Percentiles rank a stretch among this genome's conserved stretches.
These are phyloP conservation scores for Trachelus stipa DNA, from an alignment of 2,888 invertebrate genomes.

Conservation along the genomic window DNA sequence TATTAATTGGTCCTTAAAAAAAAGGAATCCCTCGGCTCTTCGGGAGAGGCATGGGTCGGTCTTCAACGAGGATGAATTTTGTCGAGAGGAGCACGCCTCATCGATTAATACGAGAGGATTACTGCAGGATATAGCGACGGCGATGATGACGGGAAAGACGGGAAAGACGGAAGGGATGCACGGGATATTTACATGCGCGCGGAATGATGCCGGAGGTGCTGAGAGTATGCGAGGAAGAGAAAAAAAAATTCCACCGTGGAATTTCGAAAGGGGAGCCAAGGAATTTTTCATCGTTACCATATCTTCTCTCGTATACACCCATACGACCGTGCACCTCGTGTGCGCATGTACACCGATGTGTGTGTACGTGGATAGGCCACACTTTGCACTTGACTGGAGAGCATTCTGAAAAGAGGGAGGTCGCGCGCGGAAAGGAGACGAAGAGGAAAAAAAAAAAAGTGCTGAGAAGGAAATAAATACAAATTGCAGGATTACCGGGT, in stretches of 20 bases:
- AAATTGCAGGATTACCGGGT: slow-evolving; percentile 65
- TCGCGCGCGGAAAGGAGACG: slow-evolving; percentile 26
- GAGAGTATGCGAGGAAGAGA: slow-evolving; percentile 21
- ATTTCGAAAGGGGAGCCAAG: slow-evolving; percentile 38
- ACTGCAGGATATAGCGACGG: no score
- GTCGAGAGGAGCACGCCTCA: no score
- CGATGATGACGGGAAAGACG: no score
- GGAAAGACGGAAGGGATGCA: no score
- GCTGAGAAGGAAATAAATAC: slow-evolving; percentile 63
- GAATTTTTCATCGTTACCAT: slow-evolving; percentile 64
- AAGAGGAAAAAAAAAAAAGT: slow-evolving; percentile 37
- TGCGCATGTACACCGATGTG: background rate
- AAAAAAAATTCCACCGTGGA: slow-evolving; percentile 25
- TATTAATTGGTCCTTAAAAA: slow-evolving; percentile 55
- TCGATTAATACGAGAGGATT: no score
- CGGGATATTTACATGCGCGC: background rate
- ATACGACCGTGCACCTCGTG: background rate
- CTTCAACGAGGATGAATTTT: no score
- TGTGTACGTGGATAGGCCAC: background rate
- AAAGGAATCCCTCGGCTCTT: slow-evolving; percentile 14
- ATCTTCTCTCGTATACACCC: no score
- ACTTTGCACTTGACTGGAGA: slow-evolving; percentile 10
- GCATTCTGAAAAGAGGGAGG: background rate
- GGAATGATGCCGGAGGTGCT: slow-evolving; percentile 26
- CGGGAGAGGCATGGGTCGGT: no score